Base-by-base conservation (phyloP, 2,797 vertebrate genomes). In the Bovichtus variegatus region DNA sequence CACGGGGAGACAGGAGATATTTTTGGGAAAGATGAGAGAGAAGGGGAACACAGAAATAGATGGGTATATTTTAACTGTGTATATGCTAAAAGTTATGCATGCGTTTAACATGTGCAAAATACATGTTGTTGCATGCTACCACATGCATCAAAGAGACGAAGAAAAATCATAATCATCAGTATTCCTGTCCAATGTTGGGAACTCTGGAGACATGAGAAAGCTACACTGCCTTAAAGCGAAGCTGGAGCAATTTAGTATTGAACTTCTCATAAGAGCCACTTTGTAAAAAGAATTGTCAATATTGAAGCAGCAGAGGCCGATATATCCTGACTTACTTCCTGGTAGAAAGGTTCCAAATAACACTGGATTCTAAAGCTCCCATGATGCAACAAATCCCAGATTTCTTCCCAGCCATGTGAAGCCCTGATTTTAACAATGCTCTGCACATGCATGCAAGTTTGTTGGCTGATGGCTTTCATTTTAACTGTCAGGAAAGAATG, bases 21-120 rank as follows among this genome's bases (percentile, higher is more conserved):
- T 90, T 89, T 80, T 53, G 82, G 74, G 34, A 3, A 54, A 74
- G 40, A 82, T 73, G 61, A 85, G 80, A 72, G 75, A 79, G 78
- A 63, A 61, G 41, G 43, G 9, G 34, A 70, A 21, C 15, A 31
- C 59, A 70, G 50, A 74, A 75, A 81, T 65, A 71, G 72, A 80
- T 0, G 43, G 29, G 51, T 31, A 5, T 40, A 68, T 36, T 53
- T 60, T 12, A 34, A 58, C 46, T 68, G 8, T 31, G 60, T 71
- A 31, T 40, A 71, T 46, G 49, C 36, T 15, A 43, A 64, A 38
- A 15, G 13, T 25, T 44, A 44, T 21, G n/a, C 46, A 16, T 49
- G 61, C 19, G 43, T 54, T 50, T 46, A 19, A n/a, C n/a, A n/a
- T n/a, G n/a, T n/a, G n/a, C n/a, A n/a, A n/a, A n/a, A 50, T 62